Percentiles rank a stretch among this genome's conserved stretches.
phyloP scores from a whole-genome alignment of 2,113 vertebrate genomes.

The Lophochroa leadbeateri region DNA sequence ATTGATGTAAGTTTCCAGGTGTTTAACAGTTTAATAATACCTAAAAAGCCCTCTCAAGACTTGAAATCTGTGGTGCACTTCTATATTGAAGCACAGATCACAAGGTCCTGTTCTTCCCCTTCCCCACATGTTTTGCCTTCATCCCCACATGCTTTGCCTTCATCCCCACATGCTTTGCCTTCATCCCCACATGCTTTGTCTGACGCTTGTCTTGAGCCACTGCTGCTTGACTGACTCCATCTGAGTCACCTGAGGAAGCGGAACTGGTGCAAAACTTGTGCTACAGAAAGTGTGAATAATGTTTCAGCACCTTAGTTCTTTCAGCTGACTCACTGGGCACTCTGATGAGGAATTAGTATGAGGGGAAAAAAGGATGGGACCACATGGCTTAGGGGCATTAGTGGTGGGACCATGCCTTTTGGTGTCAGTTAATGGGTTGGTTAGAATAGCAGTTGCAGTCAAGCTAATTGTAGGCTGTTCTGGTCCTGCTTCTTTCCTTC shows the following conservation, averaged over 20 bases:
- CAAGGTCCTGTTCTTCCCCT: background rate
- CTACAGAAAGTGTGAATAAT: background rate
- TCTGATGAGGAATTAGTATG: background rate
- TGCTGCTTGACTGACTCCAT: background rate
- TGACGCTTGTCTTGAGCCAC: background rate
- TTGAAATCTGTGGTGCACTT: background rate
- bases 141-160: background rate
- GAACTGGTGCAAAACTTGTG: background rate
- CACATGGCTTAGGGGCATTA: accelerated
- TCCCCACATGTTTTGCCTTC: background rate
- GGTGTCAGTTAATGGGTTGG: background rate
- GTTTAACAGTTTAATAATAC: background rate
- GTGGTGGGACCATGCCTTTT: background rate
- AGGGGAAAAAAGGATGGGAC: background rate
- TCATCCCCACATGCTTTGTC: background rate
- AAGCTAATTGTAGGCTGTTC: background rate
- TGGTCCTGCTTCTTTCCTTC: background rate
- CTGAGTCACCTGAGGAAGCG: background rate
- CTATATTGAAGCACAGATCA: background rate
- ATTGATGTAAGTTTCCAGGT: background rate
- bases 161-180: background rate
- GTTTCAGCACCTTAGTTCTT: background rate
- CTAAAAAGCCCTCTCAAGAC: accelerated
- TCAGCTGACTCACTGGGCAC: background rate
- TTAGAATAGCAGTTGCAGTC: background rate